Evolutionary conservation across 2,797 vertebrate species (phyloP), one percentile per base, ranked within the genome.

Genomic region (Neoniphon sammara): DNA sequence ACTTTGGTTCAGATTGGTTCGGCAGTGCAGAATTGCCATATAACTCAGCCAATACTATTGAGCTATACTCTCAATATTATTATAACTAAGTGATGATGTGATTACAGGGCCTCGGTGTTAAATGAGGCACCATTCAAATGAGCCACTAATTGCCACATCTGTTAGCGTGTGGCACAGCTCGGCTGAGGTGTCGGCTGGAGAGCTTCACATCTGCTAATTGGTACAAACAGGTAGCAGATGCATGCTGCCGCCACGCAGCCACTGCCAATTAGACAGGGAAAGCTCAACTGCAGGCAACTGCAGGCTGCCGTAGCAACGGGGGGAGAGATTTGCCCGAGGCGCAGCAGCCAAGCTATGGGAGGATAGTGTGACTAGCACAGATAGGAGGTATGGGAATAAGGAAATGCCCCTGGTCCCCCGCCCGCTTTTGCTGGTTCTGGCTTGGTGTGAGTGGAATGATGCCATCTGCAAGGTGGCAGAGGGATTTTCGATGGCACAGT

Each of bases 81-180:
- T 82, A 81, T 50, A 75, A 80, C 85, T 88, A 91, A 91, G 91
- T 92, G 92, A 94, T 94, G 86, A 91, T 94, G 91, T 95, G 94
- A 96, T 96, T 96, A 95, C 88, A 93, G 91, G 91, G 93, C 93
- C 66, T 9, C 87, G 84, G 91, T 93, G 95, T 95, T 96, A 95
- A 97, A 95, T 91, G 94, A 96, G 93, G 85, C 94, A 77, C 89
- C 90, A 93, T 95, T 96, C 93, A 95, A 96, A 96, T 94, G 93
- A 95, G 94, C 90, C 91, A 85, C 95, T 96, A 94, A 96, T 97
- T 97, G 95, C 90, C 80, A 86, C 95, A 94, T 96, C 94, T 95
- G 91, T 96, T 95, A 95, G 94, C 94, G 84, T 89, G 90, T 89
- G 90, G 92, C 90, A 86, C 88, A 87, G 92, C 76, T 77, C 87